Percentiles rank a stretch among this genome's conserved stretches.
These are phyloP conservation scores for Myiopsitta monachus DNA, from an alignment of 2,113 vertebrate genomes.

Conservation along the genomic window DNA sequence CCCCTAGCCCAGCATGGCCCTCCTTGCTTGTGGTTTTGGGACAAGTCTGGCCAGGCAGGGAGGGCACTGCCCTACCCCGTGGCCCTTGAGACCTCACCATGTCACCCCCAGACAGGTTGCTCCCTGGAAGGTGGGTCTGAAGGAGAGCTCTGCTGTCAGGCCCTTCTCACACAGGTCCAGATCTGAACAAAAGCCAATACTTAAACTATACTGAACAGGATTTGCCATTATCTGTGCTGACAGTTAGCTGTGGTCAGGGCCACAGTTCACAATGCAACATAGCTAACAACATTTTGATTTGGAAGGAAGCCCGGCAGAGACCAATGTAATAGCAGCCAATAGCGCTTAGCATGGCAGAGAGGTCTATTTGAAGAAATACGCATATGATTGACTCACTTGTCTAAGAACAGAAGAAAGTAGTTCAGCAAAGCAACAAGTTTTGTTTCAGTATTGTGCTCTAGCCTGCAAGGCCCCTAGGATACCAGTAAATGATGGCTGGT, in stretches of 20 bases:
- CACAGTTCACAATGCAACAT: not conserved
- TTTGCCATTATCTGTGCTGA: not conserved
- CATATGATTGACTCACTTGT: not conserved
- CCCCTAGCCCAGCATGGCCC: rapidly evolving
- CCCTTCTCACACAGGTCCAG: not conserved
- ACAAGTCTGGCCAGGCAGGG: not conserved
- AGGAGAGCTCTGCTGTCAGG: not conserved
- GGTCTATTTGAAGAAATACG: not conserved
- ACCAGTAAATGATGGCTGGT: not conserved
- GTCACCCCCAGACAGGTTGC: rapidly evolving
- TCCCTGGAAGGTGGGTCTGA: not conserved
- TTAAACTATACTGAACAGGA: not conserved
- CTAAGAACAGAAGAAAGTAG: not conserved
- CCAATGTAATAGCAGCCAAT: not conserved
- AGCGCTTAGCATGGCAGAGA: not conserved
- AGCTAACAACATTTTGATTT: not conserved
- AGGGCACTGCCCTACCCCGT: not conserved
- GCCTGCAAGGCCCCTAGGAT: not conserved
- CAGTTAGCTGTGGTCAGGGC: rapidly evolving
- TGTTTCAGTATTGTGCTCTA: not conserved
- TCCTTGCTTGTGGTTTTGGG: not conserved
- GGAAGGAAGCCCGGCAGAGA: not conserved
- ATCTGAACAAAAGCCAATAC: not conserved
- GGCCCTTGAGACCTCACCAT: not conserved
- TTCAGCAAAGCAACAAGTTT: not conserved